Evolutionary conservation across 37 sponge, comb jelly and placozoan genomes (phyloP).

Genomic region (Crambe crambe): DNA sequence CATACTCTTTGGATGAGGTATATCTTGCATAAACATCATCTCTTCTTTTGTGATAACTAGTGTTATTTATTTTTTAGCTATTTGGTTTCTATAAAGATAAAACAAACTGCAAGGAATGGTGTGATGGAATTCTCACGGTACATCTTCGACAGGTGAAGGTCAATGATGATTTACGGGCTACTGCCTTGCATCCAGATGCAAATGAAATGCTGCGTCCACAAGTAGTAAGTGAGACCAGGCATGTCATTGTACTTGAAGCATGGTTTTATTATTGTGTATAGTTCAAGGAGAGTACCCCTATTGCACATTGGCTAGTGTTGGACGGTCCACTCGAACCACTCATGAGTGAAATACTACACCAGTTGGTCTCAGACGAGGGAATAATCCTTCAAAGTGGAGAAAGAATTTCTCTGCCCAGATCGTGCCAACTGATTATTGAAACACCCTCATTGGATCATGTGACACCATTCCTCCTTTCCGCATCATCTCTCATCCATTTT

Average conservation of each 20-base stretch:
- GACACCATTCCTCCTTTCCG: conserved; percentile 47
- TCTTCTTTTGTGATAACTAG: neutral
- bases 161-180: neutral
- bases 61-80: conserved; percentile 24
- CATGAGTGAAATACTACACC: neutral
- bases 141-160: conserved; percentile 8
- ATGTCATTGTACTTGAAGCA: neutral
- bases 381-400: conserved; percentile 34
- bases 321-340: conserved; percentile 49
- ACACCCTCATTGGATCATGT: conserved; percentile 17
- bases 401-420: conserved; percentile 28
- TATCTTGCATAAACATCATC: neutral
- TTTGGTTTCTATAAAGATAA: conserved; percentile 26
- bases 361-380: conserved; percentile 21
- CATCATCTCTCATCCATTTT: conserved; percentile 31
- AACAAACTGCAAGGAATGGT: conserved; percentile 9
- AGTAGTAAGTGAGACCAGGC: neutral
- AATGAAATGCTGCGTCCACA: neutral
- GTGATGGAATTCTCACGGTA: conserved; percentile 34
- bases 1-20: conserved; percentile 61
- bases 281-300: neutral
- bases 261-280: neutral
- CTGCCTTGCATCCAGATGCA: neutral
- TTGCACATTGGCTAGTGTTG: conserved; percentile 66
- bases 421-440: conserved; percentile 56